Base-by-base conservation (phyloP, 2,888 invertebrate species). In the Drosophila leonis region DNA sequence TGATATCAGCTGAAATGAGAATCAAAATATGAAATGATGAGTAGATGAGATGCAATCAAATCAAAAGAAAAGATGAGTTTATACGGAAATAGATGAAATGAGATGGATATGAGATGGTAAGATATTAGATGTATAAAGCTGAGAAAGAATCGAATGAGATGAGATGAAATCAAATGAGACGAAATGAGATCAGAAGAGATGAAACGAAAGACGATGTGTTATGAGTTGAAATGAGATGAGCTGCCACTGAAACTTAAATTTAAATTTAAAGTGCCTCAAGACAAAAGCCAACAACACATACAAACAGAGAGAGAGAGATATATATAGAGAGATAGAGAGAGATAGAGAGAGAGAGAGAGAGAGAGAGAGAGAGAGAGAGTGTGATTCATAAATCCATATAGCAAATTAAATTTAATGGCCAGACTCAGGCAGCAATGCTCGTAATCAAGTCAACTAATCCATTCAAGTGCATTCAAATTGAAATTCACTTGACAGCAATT, bases 381-480 rank as follows among this genome's bases (percentile, higher is more conserved):
- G 12, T 15, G 9, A 20, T 20, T 52, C 33, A 35, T 57, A 83
- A 83, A 75, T 82, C 71, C 81, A 82, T 77, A 88, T 66, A 80
- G 68, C 74, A 85, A 83, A 83, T 88, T 83, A 83, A 83, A 79
- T 84, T 79, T 72, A 78, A 75, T 77, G 63, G 65, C 39, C 79
- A 56, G 75, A 64, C 60, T 57, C 54, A 66, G 63, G 12, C 67
- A 67, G 31, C 79, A 75, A 72, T 61, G 56, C 83, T 72, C 78
- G 75, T 85, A 83, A 83, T 83, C 83, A 88, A 84, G 81, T 83
- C 72, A 88, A 86, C 81, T 79, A 78, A 80, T 68, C 67, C 87
- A 78, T 76, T 89, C 74, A 71, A 89, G 82, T 85, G 89, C 72
- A 80, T 73, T 67, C 62, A 80, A 89, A 89, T 86, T 87, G 75